Base-by-base conservation (phyloP, 2,888 invertebrate genomes). In the Scelioninae gen. 1 region DNA sequence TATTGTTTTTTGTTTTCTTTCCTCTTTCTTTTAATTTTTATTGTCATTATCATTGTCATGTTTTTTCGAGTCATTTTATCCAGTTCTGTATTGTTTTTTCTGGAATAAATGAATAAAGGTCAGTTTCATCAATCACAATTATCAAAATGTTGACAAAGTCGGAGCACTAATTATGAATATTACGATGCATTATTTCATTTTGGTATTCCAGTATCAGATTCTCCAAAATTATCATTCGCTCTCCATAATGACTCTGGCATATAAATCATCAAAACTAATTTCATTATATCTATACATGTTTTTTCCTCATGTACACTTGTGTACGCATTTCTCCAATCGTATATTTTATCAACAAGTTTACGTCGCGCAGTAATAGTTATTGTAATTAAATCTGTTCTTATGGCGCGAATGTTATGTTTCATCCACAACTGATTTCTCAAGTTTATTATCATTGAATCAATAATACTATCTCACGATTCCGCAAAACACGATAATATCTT, bases 381-480 rank as follows among this genome's bases (percentile, higher is more conserved):
- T 55, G 66, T 55, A 66, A 66, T 66, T 40, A 53, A 66, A 66
- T 43, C 66, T 47, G 45, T 9, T 40, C 53, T 66, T 40, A 66
- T 16, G 55, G 51, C 66, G 29, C 34, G 32, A 13, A 23, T 47
- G 31, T 11, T 23, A 32, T 68, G 40, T 69, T 69, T 58, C 16
- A 47, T 23, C 15, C 13, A 55, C 55, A 68, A 56, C 65, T 56
- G 58, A 71, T 58, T 60, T 71, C 71, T 60, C 60, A 40, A 60
- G 71, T 71, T 49, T 45, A 58, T 69, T 69, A 69, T 69, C 69
- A 69, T 47, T 58, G 69, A 69, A 69, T 69, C 69, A 58, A 69
- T 69, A 69, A 47, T 15, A 45, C 68, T 56, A 56, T 69, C 55
- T 56, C 56, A 45, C 56, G 15, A 56, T 69, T 56, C 56, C 34